Percentiles rank a stretch among this genome's conserved stretches.
These are phyloP conservation scores for Caradrina clavipalpis DNA, from an alignment of 2,888 invertebrate genomes.

Conservation along the genomic window DNA sequence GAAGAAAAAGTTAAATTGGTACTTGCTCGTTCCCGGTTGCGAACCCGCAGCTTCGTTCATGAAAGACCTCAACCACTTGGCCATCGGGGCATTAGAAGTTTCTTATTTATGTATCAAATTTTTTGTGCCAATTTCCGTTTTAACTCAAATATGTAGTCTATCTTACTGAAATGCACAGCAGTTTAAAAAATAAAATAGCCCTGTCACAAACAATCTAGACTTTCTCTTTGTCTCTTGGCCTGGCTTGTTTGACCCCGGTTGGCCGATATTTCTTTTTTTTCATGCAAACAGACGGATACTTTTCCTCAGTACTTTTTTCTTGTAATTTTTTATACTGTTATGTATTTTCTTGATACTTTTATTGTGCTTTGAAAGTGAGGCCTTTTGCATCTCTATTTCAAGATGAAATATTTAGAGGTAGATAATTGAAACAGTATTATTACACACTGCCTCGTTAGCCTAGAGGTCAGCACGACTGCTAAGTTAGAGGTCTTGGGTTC, in stretches of 20 bases:
- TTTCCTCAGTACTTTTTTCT: not conserved
- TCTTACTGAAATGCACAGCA: not conserved
- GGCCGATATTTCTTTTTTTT: conserved; percentile 29
- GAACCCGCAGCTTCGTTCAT: too few species aligned
- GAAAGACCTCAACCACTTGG: too few species aligned
- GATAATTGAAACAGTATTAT: not conserved
- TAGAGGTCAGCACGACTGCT: too few species aligned
- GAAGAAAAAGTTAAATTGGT: too few species aligned
- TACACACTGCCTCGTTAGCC: too few species aligned
- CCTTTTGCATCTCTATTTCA: not conserved
- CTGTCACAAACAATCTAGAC: not conserved
- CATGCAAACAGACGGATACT: conserved; percentile 4
- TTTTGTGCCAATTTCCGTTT: not conserved
- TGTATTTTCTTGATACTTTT: not conserved
- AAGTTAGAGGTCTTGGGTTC: too few species aligned
- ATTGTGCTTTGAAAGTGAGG: not conserved
- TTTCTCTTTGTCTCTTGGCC: conserved; percentile 10
- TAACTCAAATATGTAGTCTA: not conserved
- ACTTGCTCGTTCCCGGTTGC: too few species aligned
- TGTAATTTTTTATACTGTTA: not conserved
- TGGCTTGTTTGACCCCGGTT: conserved; percentile 10
- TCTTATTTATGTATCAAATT: too few species aligned
- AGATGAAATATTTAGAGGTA: not conserved
- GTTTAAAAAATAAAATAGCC: not conserved
- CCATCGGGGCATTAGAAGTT: too few species aligned